phyloP scores from a whole-genome alignment of 2,797 vertebrate species.

The Scarus forsteni region DNA sequence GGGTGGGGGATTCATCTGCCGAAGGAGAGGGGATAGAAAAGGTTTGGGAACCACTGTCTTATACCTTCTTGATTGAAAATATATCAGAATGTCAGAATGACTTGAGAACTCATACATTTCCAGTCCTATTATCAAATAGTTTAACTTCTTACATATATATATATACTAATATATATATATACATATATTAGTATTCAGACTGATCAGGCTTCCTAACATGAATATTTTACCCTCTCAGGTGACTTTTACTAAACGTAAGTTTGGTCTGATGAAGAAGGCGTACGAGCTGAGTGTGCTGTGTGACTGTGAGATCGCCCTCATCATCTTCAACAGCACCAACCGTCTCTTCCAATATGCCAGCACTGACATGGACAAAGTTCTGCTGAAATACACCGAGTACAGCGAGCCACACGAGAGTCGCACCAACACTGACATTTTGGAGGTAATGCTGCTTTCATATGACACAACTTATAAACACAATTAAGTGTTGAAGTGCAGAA shows the following conservation, averaged over 20 bases:
- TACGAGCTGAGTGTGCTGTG: constrained; percentile 97
- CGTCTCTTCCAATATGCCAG: constrained; percentile 97
- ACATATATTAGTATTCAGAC: too few relatives aligned
- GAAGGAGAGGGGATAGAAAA: too few relatives aligned
- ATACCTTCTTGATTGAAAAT: too few relatives aligned
- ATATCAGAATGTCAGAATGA: too few relatives aligned
- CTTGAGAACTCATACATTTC: too few relatives aligned
- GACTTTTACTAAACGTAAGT: constrained; percentile 97
- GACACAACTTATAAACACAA: neutral
- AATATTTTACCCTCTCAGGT: constrained; percentile 80
- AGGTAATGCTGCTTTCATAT: constrained; percentile 51
- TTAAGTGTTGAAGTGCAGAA: neutral
- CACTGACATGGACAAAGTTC: constrained; percentile 96
- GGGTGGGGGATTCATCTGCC: too few relatives aligned
- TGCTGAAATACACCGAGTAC: constrained; percentile 97
- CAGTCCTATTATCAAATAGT: too few relatives aligned
- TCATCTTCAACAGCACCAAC: constrained; percentile 98
- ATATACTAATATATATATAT: too few relatives aligned
- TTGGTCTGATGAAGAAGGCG: constrained; percentile 98
- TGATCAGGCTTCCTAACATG: too few relatives aligned
- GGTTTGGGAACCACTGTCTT: too few relatives aligned
- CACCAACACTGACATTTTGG: constrained; percentile 94
- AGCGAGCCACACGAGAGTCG: constrained; percentile 96
- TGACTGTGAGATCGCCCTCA: constrained; percentile 98
- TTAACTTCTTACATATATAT: too few relatives aligned